Percentiles rank a stretch among this genome's conserved stretches.
Evolutionary conservation across 2,797 vertebrate species (phyloP).

Genomic region (Sebastolobus altivelis): DNA sequence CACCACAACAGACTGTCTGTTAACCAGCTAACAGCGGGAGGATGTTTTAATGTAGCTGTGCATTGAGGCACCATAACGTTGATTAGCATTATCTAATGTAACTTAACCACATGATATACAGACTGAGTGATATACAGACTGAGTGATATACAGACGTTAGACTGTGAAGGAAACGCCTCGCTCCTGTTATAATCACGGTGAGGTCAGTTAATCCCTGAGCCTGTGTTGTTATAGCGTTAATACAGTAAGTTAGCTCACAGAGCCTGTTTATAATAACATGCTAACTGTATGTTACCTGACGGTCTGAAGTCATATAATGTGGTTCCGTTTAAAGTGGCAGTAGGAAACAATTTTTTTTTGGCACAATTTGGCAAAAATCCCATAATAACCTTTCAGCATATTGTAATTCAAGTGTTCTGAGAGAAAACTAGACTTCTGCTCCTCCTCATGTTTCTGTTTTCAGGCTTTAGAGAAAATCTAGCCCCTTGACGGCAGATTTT

Average conservation of each 20-base stretch:
- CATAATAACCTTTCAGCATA: too few relatives aligned
- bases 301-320: background rate
- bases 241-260: too few relatives aligned
- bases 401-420: too few relatives aligned
- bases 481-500: too few relatives aligned
- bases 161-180: background rate
- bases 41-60: conserved; percentile 27
- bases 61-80: background rate
- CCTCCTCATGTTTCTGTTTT: too few relatives aligned
- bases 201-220: background rate
- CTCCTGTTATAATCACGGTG: background rate
- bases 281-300: too few relatives aligned
- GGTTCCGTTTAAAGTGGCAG: too few relatives aligned
- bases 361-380: too few relatives aligned
- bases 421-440: too few relatives aligned
- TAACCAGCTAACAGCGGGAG: background rate
- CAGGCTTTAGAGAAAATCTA: too few relatives aligned
- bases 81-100: background rate
- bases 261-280: background rate
- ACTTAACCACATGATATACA: background rate
- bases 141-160: accelerated
- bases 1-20: background rate
- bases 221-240: conserved; percentile 13
- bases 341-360: too few relatives aligned
- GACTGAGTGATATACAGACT: accelerated